A percentile compares a stretch with the other conserved stretches of the same genome.
phyloP scores from a whole-genome alignment of 2,888 invertebrate species.

The Tenthredo mesomela region DNA sequence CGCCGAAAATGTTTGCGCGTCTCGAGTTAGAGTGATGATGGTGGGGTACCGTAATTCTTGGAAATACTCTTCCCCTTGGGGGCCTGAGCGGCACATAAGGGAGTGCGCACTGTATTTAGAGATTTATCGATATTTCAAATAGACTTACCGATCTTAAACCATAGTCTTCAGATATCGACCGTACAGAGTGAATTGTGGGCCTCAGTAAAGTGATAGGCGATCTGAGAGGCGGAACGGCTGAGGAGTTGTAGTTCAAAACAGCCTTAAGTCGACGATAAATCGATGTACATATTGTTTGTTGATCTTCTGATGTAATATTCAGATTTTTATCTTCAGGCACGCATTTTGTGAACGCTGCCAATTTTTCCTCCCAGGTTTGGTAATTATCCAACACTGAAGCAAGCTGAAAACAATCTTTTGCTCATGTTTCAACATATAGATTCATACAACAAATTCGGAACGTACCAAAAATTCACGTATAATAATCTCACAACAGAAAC shows the following conservation, averaged over 20 bases:
- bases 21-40: too few relatives aligned
- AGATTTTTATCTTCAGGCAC: conserved; percentile 73
- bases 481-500: not conserved
- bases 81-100: too few relatives aligned
- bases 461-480: not conserved
- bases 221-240: conserved; percentile 78
- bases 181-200: conserved; percentile 81
- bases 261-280: conserved; percentile 81
- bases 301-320: conserved; percentile 75
- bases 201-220: conserved; percentile 83
- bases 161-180: conserved; percentile 83
- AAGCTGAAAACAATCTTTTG: conserved; percentile 60
- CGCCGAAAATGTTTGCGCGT: too few relatives aligned
- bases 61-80: too few relatives aligned
- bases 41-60: too few relatives aligned
- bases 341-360: conserved; percentile 79
- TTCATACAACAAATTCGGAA: not conserved
- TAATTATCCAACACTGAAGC: conserved; percentile 78
- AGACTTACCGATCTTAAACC: conserved; percentile 78
- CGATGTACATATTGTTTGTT: conserved; percentile 75
- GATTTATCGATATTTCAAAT: not conserved
- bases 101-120: too few relatives aligned
- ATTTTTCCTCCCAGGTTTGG: conserved; percentile 81
- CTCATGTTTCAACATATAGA: not conserved
- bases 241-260: conserved; percentile 78